phyloP scores from a whole-genome alignment of 1,140 invertebrate genomes.

The Aphaenogaster rudis region DNA sequence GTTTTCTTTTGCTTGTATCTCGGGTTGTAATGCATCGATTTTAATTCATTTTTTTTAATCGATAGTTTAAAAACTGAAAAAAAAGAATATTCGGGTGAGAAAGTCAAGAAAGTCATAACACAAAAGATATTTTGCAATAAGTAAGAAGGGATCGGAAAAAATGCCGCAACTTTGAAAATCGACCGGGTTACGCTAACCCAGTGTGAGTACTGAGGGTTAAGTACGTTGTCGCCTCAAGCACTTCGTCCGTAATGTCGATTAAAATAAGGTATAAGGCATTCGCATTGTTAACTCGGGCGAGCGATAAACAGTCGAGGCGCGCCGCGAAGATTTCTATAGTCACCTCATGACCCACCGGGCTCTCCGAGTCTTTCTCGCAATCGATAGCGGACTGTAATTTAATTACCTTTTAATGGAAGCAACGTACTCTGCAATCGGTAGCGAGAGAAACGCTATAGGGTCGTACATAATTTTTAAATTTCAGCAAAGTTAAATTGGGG shows the following conservation, averaged over 20 bases:
- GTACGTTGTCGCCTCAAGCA: background rate
- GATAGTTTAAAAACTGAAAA: too few species aligned
- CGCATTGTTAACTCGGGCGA: slow-evolving; percentile 32
- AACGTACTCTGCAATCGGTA: slow-evolving; percentile 60
- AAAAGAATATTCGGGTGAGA: too few species aligned
- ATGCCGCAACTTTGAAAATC: too few species aligned
- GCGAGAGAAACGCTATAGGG: slow-evolving; percentile 40
- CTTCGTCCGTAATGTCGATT: slow-evolving; percentile 24
- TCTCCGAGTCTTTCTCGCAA: slow-evolving; percentile 44
- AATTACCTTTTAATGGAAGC: slow-evolving; percentile 62
- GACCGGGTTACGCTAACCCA: too few species aligned
- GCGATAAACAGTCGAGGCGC: slow-evolving; percentile 32
- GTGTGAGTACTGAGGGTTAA: too few species aligned
- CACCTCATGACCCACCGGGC: slow-evolving; percentile 39
- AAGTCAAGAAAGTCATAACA: too few species aligned
- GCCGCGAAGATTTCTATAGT: slow-evolving; percentile 54
- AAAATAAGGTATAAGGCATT: slow-evolving; percentile 38
- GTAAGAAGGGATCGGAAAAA: too few species aligned
- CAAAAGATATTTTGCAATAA: too few species aligned
- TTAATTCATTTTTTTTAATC: too few species aligned
- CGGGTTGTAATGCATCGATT: too few species aligned
- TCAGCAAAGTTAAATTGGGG: slow-evolving; percentile 60
- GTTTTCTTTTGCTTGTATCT: too few species aligned
- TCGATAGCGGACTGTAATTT: slow-evolving; percentile 59
- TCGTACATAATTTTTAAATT: slow-evolving; percentile 65